Evolutionary conservation across 1,140 invertebrate genomes (phyloP).

Genomic region (Thaumatotibia leucotreta): DNA sequence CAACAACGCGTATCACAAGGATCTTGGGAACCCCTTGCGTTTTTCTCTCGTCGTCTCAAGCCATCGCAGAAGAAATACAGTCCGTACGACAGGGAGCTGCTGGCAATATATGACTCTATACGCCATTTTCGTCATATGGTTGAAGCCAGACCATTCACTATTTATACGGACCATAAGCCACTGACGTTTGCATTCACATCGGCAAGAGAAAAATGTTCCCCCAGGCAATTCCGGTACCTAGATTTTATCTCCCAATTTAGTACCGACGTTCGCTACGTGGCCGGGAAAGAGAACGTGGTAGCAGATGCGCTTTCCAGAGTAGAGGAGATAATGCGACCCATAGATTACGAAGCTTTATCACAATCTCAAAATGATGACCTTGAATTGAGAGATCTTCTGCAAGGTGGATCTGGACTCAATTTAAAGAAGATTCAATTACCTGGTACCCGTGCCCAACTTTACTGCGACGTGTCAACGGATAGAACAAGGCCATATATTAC

Average conservation of each 20-base stretch:
- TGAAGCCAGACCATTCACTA: no score
- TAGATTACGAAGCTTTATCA: slow-evolving; percentile 19
- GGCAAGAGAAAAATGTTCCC: slow-evolving; percentile 36
- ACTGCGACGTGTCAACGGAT: slow-evolving; percentile 24
- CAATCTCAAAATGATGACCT: slow-evolving; percentile 21
- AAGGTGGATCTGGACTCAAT: background rate
- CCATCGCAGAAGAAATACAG: no score
- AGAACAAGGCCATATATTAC: slow-evolving; percentile 34
- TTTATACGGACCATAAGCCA: no score
- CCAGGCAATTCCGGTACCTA: slow-evolving; percentile 39
- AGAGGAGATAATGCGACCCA: slow-evolving; percentile 17
- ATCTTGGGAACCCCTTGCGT: slow-evolving; percentile 25
- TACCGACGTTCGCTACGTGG: no score
- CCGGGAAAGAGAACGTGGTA: no score
- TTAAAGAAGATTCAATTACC: slow-evolving; percentile 7
- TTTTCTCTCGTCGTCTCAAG: slow-evolving; percentile 28
- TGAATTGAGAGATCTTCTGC: background rate
- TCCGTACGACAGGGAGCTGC: no score
- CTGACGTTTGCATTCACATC: slow-evolving; percentile 43
- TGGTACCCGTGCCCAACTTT: background rate
- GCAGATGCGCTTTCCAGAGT: no score
- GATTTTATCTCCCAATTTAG: no score
- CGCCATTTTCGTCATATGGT: slow-evolving; percentile 56
- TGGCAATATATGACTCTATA: slow-evolving; percentile 56
- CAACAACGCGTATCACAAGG: slow-evolving; percentile 15